phyloP scores from a whole-genome alignment of 2,797 vertebrate genomes.

The Melanotaenia parkinsoni region DNA sequence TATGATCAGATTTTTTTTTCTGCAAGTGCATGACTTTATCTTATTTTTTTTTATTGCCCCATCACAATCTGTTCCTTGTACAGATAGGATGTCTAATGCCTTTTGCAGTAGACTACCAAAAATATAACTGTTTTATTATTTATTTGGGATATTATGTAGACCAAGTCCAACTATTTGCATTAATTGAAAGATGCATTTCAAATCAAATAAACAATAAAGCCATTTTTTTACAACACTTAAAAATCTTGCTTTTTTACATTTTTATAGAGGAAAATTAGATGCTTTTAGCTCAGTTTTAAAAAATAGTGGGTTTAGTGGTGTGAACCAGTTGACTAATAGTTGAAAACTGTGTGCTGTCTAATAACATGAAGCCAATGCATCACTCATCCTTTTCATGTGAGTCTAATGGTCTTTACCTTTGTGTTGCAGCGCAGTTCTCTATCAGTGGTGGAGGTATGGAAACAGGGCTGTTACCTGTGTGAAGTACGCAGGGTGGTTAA shows the following conservation, averaged over 20 bases:
- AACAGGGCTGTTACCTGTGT: conserved; percentile 79
- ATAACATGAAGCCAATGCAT: conserved; percentile 4
- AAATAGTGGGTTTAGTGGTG: not conserved
- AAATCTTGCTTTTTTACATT: too few relatives aligned
- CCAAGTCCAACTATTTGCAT: not conserved
- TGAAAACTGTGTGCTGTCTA: not conserved
- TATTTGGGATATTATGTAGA: not conserved
- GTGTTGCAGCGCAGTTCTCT: conserved; percentile 83
- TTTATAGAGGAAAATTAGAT: too few relatives aligned
- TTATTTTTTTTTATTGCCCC: not conserved
- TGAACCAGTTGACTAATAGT: not conserved
- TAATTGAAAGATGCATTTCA: not conserved
- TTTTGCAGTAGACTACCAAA: not conserved
- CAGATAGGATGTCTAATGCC: not conserved
- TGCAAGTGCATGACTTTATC: not conserved
- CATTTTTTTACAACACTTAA: too few relatives aligned
- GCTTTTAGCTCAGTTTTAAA: not conserved
- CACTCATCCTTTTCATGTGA: not conserved
- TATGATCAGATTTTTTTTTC: not conserved
- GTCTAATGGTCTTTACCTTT: conserved; percentile 46
- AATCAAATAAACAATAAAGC: not conserved
- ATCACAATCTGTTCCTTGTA: not conserved
- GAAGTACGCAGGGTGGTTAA: conserved; percentile 85
- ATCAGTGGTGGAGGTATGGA: conserved; percentile 93
- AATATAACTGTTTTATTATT: not conserved